A percentile compares a stretch with the other conserved stretches of the same genome.
Evolutionary conservation across 2,113 vertebrate genomes (phyloP).

Genomic region (Terrapene triunguis): DNA sequence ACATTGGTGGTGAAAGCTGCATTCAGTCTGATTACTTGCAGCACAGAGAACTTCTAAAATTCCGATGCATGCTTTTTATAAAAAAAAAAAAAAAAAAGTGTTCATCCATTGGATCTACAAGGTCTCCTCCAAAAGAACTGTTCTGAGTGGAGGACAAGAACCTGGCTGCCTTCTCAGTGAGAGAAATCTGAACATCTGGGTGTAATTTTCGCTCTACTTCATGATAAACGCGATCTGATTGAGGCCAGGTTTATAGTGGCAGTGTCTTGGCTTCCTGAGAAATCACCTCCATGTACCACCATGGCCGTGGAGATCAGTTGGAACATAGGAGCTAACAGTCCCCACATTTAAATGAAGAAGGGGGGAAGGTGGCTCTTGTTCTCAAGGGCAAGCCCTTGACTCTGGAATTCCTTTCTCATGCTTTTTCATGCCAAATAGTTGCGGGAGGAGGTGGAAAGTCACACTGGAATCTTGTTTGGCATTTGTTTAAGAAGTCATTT

Average conservation of each 20-base stretch:
- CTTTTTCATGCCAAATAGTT: background rate
- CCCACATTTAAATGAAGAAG: background rate
- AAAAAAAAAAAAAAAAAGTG: background rate
- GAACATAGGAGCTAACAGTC: background rate
- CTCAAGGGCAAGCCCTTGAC: background rate
- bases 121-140: background rate
- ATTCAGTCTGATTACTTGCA: background rate
- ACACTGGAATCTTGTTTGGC: background rate
- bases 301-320: background rate
- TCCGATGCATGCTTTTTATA: background rate
- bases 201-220: background rate
- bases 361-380: background rate
- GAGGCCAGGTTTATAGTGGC: background rate
- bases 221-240: background rate
- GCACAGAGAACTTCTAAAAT: background rate
- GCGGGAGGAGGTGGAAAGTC: background rate
- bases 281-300: fast-evolving
- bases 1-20: background rate
- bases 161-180: background rate
- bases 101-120: background rate
- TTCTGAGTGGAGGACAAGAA: background rate
- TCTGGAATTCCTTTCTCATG: background rate
- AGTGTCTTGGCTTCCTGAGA: background rate
- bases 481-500: background rate
- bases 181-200: background rate